phyloP scores from a whole-genome alignment of 1,140 invertebrate species.

The Kradibia gibbosae region DNA sequence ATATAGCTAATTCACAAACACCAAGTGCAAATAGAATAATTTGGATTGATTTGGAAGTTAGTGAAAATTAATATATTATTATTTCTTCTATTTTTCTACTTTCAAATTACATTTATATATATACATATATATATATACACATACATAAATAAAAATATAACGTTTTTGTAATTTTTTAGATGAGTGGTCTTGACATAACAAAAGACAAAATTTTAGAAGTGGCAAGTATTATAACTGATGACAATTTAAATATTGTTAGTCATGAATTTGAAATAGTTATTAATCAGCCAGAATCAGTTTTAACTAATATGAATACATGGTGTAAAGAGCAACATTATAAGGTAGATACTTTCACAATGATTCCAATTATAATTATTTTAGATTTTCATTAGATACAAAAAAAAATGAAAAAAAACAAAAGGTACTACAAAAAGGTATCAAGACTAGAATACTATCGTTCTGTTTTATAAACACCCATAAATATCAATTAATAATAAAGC shows the following conservation, averaged over 20 bases:
- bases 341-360: too few relatives aligned
- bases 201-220: conserved; percentile 90
- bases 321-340: conserved; percentile 83
- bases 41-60: conserved; percentile 65
- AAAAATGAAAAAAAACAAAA: too few relatives aligned
- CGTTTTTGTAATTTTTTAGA: conserved; percentile 58
- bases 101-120: conserved; percentile 29
- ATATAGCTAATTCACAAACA: background rate
- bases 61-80: conserved; percentile 20
- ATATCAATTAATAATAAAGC: too few relatives aligned
- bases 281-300: conserved; percentile 82
- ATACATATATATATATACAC: background rate
- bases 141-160: background rate
- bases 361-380: conserved; percentile 53
- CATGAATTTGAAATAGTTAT: conserved; percentile 86
- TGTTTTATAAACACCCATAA: too few relatives aligned
- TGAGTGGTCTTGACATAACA: conserved; percentile 80
- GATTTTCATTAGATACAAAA: too few relatives aligned
- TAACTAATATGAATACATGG: conserved; percentile 89
- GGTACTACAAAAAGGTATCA: too few relatives aligned
- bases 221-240: conserved; percentile 90
- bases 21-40: conserved; percentile 52
- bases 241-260: conserved; percentile 83
- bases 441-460: too few relatives aligned
- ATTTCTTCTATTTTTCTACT: background rate